Percentiles rank a stretch among this genome's conserved stretches.
Conservation (phyloP, 2,113 vertebrate genomes). For the Pseudopodoces humilis region DNA sequence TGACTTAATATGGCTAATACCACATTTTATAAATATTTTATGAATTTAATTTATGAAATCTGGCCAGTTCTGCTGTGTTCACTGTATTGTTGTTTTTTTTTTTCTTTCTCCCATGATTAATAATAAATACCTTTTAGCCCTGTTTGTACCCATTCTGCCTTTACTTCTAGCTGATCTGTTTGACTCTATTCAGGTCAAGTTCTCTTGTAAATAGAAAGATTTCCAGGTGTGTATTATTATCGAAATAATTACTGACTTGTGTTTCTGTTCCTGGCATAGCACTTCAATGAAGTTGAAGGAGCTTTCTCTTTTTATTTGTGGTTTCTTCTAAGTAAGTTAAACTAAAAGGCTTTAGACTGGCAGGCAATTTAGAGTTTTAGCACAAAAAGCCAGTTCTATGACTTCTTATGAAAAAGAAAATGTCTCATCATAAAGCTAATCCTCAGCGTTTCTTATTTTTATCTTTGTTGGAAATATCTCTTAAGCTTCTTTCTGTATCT, state of each 20-base stretch:
- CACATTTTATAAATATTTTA: not conserved
- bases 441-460: not conserved
- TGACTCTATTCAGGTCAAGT: not conserved
- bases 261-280: not conserved
- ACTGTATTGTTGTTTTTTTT: not conserved
- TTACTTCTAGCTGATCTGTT: not conserved
- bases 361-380: not conserved
- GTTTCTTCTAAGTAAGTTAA: not conserved
- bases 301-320: not conserved
- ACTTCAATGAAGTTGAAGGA: not conserved
- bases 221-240: not conserved
- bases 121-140: not conserved
- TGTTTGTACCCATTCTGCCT: not conserved
- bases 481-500: not conserved
- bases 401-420: not conserved
- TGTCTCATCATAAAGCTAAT: not conserved
- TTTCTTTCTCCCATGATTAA: not conserved
- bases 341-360: not conserved
- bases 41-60: not conserved
- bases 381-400: not conserved
- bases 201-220: not conserved
- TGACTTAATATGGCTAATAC: rapidly evolving
- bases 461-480: not conserved
- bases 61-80: not conserved
- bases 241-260: not conserved